Percentiles rank a stretch among this genome's conserved stretches.
These are phyloP conservation scores for Ectemnius lituratus DNA, from an alignment of 2,888 invertebrate species.

Conservation along the genomic window DNA sequence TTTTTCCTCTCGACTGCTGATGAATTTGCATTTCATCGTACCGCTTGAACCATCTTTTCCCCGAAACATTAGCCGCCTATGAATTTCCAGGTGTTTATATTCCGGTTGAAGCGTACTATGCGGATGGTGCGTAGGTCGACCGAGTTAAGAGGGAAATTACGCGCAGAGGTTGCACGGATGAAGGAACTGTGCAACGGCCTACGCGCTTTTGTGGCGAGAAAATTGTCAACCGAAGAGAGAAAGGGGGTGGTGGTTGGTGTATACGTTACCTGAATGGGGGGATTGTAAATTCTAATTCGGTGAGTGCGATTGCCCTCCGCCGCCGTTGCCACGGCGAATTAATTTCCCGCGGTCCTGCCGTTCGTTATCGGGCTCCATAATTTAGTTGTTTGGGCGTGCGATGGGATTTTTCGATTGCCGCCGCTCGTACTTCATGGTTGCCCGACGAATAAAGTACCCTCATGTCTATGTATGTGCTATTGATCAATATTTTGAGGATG, in stretches of 20 bases:
- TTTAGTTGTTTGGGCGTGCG: neutral
- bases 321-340: conserved; percentile 14
- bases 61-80: conserved; percentile 63
- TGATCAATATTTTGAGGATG: too few species aligned
- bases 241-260: conserved; percentile 10
- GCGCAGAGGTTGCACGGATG: conserved; percentile 5
- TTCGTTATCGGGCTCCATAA: conserved; percentile 18
- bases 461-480: too few species aligned
- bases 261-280: conserved; percentile 24
- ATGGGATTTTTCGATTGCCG: too few species aligned
- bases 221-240: conserved; percentile 41
- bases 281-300: conserved; percentile 53
- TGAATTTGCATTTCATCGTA: conserved; percentile 70
- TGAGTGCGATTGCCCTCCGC: neutral
- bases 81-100: too few species aligned
- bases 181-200: neutral
- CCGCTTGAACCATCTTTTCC: conserved; percentile 65
- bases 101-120: conserved; percentile 45
- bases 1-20: conserved; percentile 52
- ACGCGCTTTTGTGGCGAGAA: conserved; percentile 44
- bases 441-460: too few species aligned
- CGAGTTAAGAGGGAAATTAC: conserved; percentile 58
- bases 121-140: conserved; percentile 42
- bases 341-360: conserved; percentile 15
- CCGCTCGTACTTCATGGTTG: too few species aligned